Evolutionary conservation across 1,140 invertebrate species (phyloP).

Genomic region (Ips typographus): DNA sequence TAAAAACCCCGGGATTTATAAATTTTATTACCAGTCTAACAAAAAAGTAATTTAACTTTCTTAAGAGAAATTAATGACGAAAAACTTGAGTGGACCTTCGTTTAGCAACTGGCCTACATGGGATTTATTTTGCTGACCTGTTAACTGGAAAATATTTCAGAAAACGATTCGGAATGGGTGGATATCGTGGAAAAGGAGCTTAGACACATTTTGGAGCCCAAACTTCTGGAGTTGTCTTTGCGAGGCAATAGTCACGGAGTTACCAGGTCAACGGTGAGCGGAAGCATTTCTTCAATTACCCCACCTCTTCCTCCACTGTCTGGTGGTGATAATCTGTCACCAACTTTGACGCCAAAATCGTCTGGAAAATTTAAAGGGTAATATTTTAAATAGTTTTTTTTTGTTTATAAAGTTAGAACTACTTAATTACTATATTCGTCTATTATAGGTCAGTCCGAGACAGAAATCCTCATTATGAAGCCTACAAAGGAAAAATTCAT

Average conservation of each 20-base stretch:
- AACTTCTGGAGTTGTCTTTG: slow-evolving; percentile 58
- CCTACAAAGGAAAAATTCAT: slow-evolving; percentile 48
- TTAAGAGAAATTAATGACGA: too few relatives aligned
- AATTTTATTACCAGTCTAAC: too few relatives aligned
- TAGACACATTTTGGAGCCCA: slow-evolving; percentile 73
- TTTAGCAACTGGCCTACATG: neutral
- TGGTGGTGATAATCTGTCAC: slow-evolving; percentile 56
- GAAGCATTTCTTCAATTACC: slow-evolving; percentile 70
- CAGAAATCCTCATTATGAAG: slow-evolving; percentile 7
- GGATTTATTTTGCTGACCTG: neutral
- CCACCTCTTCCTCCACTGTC: slow-evolving; percentile 76
- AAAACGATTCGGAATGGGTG: slow-evolving; percentile 78
- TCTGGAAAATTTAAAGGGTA: slow-evolving; percentile 56
- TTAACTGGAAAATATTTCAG: slow-evolving; percentile 44
- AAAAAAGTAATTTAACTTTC: too few relatives aligned
- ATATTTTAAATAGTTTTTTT: neutral
- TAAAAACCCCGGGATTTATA: too few relatives aligned
- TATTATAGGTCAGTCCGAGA: slow-evolving; percentile 37
- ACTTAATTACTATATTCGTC: neutral
- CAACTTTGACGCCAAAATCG: slow-evolving; percentile 53
- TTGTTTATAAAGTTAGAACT: neutral
- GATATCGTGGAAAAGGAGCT: slow-evolving; percentile 80
- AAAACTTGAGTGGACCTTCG: too few relatives aligned
- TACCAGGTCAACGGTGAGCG: slow-evolving; percentile 61
- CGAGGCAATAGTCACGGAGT: slow-evolving; percentile 53